Conservation (phyloP, 1,140 invertebrate species). For the Drosophila melanogaster region Release_6_plus_ISO1_MT NT_033777.3:13649501-13650000, state of each 20-base stretch:
- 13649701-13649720: conserved; percentile 66
- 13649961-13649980: conserved; percentile 55
- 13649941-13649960: conserved; percentile 74
- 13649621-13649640: conserved; percentile 64
- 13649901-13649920: conserved; percentile 45
- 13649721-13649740: conserved; percentile 70
- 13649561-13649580: conserved; percentile 51
- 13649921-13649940: conserved; percentile 55
- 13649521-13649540: conserved; percentile 56
- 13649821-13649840: conserved; percentile 76
- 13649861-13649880: conserved; percentile 66
- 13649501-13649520: conserved; percentile 87
- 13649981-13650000: conserved; percentile 49
- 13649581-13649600: conserved; percentile 44
- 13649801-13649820: conserved; percentile 79
- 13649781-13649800: conserved; percentile 69
- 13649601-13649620: conserved; percentile 51
- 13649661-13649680: conserved; percentile 48
- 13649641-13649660: conserved; percentile 58
- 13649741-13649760: conserved; percentile 69
- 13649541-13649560: conserved; percentile 61
- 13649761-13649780: conserved; percentile 79
- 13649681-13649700: conserved; percentile 82
- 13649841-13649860: conserved; percentile 62
- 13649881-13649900: conserved; percentile 58